phyloP scores from a whole-genome alignment of 2,113 vertebrate species.

The Odobenus rosmarus region DNA sequence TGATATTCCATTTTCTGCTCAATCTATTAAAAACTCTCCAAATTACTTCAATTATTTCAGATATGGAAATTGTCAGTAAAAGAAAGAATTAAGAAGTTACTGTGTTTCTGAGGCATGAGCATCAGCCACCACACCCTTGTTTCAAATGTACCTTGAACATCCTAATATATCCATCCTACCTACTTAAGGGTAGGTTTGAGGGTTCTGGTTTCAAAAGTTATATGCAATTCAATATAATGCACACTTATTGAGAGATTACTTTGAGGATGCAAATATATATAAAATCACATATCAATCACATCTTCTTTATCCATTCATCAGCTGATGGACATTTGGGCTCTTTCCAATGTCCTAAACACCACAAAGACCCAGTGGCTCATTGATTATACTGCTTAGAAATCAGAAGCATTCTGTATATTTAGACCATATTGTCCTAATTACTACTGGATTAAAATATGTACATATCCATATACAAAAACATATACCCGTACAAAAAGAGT shows the following conservation, averaged over 20 bases:
- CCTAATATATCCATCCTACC: background rate
- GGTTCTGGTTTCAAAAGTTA: background rate
- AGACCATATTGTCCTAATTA: background rate
- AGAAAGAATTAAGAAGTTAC: background rate
- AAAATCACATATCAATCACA: background rate
- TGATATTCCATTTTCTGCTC: background rate
- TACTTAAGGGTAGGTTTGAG: background rate
- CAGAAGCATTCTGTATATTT: background rate
- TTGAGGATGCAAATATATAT: background rate
- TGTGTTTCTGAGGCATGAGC: background rate
- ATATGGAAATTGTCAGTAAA: background rate
- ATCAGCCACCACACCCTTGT: background rate
- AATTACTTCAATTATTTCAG: too few species aligned
- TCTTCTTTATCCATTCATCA: background rate
- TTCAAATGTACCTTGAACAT: background rate
- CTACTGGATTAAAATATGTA: background rate
- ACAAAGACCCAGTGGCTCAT: background rate
- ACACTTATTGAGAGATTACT: background rate
- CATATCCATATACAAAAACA: background rate
- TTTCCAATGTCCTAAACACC: background rate
- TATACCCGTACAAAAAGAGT: background rate
- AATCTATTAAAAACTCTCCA: too few species aligned
- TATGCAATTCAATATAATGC: background rate
- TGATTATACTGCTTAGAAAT: slow-evolving; percentile 25
- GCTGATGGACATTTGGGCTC: background rate